Evolutionary conservation across 2,113 vertebrate genomes (phyloP), one percentile per base, ranked within the genome.

Genomic region (Melanerpes aurifrons): DNA sequence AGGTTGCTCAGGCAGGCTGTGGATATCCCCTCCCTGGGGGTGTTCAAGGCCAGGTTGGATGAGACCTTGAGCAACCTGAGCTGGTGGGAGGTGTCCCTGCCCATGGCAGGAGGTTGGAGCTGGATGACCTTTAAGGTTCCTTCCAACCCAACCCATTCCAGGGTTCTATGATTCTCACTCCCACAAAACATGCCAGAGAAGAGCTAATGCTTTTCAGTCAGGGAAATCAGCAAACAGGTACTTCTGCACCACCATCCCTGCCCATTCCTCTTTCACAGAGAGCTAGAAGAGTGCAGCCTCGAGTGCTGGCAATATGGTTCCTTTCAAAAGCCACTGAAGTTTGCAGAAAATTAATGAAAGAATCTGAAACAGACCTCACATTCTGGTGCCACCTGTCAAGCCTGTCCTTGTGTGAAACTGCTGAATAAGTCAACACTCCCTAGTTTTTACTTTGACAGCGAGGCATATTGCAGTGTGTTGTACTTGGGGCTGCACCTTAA

Each of bases 381-480:
- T 95, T 95, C 91, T 95, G 94, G 84, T 96, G 96, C 94, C 92
- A 95, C 93, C 96, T 94, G 94, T 92, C 96, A 96, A 80, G 95
- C 89, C 93, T 93, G 91, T 92, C 94, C 93, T 94, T 71, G 94
- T 95, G 91, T 96, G 95, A 95, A 96, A 92, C 85, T 96, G 94
- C 91, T 96, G 96, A 96, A 96, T 92, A 95, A 94, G 95, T 89
- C 95, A 96, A 53, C 87, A 76, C 84, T 94, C 40, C 61, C 89
- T 40, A 73, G 67, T 92, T 93, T 84, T 87, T 25, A 57, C 95
- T 94, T 53, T 95, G 94, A 93, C 96, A 95, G 92, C 77, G 9
- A 96, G 92, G 92, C 92, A 96, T 86, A 95, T 88, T 92, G 96
- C 88, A 86, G 91, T 0, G 66, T 86, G 90, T 91, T 79, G 92